Base-by-base conservation (phyloP, 2,888 invertebrate genomes). In the Crossocerus cetratus region DNA sequence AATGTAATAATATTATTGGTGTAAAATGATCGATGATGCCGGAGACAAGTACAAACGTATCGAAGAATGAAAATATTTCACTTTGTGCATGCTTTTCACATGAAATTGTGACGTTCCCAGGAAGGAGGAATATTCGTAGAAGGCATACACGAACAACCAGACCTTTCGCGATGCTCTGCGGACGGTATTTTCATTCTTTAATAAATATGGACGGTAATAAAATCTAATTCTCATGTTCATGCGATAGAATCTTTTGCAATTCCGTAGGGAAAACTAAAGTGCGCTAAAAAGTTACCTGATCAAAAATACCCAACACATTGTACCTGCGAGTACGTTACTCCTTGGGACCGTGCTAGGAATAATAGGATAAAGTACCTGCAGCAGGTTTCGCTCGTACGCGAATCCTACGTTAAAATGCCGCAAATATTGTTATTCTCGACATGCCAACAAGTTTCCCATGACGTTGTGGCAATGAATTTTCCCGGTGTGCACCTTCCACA, bases 1-100 rank as follows among this genome's bases (percentile, higher is more conserved):
- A 88, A 89, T 88, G 83, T 77, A 80, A 86, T 69, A 84, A 82
- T 78, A 87, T 88, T 88, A 85, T 83, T 86, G 69, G 61, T 73
- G 80, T 78, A 69, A 32, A 69, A 82, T 74, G 69, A 74, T 74
- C 60, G 62, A 56, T 76, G 72, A 63, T 58, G 20, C 67, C 72
- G 44, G 68, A 72, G 77, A 72, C 79, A 81, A 77, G 69, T 61
- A 77, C 69, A 69, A 72, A 62, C 65, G 73, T 72, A 65, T 77
- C 64, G 58, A 80, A 77, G 80, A 81, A 81, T 81, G 73, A 81
- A 80, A 80, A 81, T 81, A 81, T 49, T 4, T 49, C 63, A 72
- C 72, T 57, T 64, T 71, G 68, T 72, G 68, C 68, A 57, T 76
- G 68, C 65, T 72, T 63, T 53, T 61, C 59, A 45, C 55, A 55